Evolutionary conservation across 92 coral and sea anemone genomes (phyloP).

Genomic region (Epizoanthus fatuus): DNA sequence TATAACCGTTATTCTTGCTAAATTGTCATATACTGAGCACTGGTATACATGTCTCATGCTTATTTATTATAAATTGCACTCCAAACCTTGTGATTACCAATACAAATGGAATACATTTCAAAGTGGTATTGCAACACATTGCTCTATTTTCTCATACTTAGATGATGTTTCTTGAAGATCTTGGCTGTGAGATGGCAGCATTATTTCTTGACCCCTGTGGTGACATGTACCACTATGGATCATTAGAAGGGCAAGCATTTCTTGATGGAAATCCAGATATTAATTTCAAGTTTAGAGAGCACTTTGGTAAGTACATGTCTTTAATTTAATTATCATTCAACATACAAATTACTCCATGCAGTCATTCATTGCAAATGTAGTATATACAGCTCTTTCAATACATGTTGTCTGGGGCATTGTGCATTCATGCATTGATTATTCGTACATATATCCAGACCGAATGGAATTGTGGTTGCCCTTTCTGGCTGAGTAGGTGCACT

Average conservation of each 20-base stretch:
- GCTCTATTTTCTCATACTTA: not conserved
- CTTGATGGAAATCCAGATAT: not conserved
- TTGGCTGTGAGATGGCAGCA: constrained; percentile 3
- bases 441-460: too few relatives aligned
- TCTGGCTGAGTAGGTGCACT: too few relatives aligned
- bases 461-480: too few relatives aligned
- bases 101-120: too few relatives aligned
- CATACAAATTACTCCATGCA: too few relatives aligned
- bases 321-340: not conserved
- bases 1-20: too few relatives aligned
- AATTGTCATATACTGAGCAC: too few relatives aligned
- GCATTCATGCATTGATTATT: too few relatives aligned
- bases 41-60: not conserved
- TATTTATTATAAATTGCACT: not conserved
- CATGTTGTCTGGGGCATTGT: too few relatives aligned
- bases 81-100: not conserved
- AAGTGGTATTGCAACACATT: not conserved
- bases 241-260: not conserved
- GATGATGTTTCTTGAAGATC: constrained; percentile 22
- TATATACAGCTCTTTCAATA: too few relatives aligned
- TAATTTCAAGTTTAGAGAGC: constrained; percentile 16
- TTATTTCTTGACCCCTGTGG: not conserved
- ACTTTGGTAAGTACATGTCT: constrained; percentile 3
- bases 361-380: too few relatives aligned
- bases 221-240: constrained; percentile 3